Base-by-base conservation (phyloP, 2,888 invertebrate genomes). In the Allygus modestus region DNA sequence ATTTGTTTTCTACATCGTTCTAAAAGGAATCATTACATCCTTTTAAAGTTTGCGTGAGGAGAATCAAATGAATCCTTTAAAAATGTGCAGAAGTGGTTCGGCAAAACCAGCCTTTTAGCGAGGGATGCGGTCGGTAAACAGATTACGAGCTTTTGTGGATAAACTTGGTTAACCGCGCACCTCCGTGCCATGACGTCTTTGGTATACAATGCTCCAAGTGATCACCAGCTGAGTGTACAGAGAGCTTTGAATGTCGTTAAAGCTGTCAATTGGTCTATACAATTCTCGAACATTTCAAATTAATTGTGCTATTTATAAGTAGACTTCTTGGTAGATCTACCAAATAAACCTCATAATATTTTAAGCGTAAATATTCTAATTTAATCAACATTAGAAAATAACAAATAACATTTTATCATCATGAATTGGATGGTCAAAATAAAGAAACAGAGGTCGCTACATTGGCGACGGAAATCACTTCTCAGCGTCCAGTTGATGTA, bases 401-500 rank as follows among this genome's bases (percentile, higher is more conserved):
- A n/a, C n/a, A n/a, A n/a, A n/a, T n/a, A n/a, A n/a, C n/a, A n/a
- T n/a, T n/a, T n/a, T n/a, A n/a, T n/a, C 46, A 58, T 4, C 58
- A 23, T 11, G 23, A 58, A 4, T 46, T 17, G 7, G 12, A 1
- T 17, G 46, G 12, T 46, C 1, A 46, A 46, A 46, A 46, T 46
- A 46, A 46, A 46, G 17, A 46, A 46, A 7, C 46, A 46, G 46
- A 1, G 12, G 46, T 17, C 17, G 20, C 54, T 2, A 54, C 54
- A 23, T 0, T 28, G 65, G 65, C 31, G 65, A 65, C 65, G 31
- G 15, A 65, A 17, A 65, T 5, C 17, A 26, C 26, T 28, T 15
- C 65, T 31, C 65, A 12, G 15, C 65, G 31, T 65, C 65, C 65
- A 28, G 11, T 65, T 65, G 65, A 65, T 65, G 65, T 28, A 65